Percentiles rank a stretch among this genome's conserved stretches.
Evolutionary conservation across 2,888 invertebrate genomes (phyloP).

Genomic region (Philaethria dido): DNA sequence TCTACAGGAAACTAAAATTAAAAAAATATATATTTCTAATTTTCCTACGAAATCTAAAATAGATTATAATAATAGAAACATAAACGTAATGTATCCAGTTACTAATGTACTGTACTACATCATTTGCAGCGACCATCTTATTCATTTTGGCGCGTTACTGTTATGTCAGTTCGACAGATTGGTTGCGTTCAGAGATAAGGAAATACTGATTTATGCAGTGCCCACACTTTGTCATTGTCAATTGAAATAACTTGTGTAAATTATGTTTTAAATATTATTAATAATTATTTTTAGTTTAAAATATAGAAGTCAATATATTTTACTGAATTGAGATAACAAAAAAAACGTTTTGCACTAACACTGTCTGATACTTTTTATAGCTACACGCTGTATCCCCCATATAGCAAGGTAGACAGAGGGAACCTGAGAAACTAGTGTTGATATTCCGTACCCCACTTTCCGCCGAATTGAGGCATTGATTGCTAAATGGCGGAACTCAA

Average conservation of each 20-base stretch:
- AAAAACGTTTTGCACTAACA: too few species aligned
- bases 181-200: constrained; percentile 44
- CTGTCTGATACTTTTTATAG: too few species aligned
- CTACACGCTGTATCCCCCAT: too few species aligned
- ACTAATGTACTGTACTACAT: constrained; percentile 35
- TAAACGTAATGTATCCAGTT: constrained; percentile 31
- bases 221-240: constrained; percentile 36
- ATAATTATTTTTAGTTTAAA: too few species aligned
- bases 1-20: neutral
- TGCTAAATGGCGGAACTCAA: too few species aligned
- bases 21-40: neutral
- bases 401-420: too few species aligned
- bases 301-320: too few species aligned
- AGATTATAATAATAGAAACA: neutral
- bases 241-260: constrained; percentile 23
- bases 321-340: too few species aligned
- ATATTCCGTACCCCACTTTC: too few species aligned
- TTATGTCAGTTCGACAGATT: constrained; percentile 46
- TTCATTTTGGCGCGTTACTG: constrained; percentile 42
- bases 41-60: neutral
- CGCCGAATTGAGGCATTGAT: too few species aligned
- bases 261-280: neutral
- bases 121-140: constrained; percentile 41
- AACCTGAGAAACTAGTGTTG: too few species aligned
- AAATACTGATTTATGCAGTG: constrained; percentile 40